Conservation (phyloP, 2,113 vertebrate genomes). For the Smithornis capensis region DNA sequence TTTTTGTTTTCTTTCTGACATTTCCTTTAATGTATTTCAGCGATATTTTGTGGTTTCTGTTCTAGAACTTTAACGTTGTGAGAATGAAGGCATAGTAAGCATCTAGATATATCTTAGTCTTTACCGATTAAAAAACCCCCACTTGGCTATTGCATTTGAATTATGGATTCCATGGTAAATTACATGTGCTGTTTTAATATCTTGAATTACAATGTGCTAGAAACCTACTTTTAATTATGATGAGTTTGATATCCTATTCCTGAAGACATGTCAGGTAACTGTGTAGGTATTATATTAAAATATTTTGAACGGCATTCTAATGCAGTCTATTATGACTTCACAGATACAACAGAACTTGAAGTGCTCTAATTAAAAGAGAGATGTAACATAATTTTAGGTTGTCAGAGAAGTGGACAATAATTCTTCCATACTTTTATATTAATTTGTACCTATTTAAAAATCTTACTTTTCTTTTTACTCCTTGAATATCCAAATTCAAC, state of each 20-base stretch:
- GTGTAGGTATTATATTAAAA: background rate
- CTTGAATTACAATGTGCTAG: background rate
- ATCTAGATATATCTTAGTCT: background rate
- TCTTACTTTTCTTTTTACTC: background rate
- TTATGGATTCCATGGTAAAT: background rate
- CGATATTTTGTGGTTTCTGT: background rate
- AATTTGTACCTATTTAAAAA: background rate
- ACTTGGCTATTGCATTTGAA: background rate
- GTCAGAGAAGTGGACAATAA: accelerated
- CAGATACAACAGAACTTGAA: background rate
- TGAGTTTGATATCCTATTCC: background rate
- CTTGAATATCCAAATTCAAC: background rate
- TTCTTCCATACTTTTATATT: background rate
- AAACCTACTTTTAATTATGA: background rate
- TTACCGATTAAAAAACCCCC: background rate
- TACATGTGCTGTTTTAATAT: background rate
- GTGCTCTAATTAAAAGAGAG: background rate
- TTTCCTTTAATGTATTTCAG: background rate
- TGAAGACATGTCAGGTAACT: background rate
- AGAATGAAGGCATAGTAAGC: background rate
- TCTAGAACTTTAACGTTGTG: background rate
- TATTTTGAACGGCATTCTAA: background rate
- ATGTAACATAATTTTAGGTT: background rate
- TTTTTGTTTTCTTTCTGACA: background rate
- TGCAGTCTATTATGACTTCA: background rate